These are phyloP conservation scores for Torymus auratus DNA, from an alignment of 2,888 invertebrate species.

Conservation along the genomic window DNA sequence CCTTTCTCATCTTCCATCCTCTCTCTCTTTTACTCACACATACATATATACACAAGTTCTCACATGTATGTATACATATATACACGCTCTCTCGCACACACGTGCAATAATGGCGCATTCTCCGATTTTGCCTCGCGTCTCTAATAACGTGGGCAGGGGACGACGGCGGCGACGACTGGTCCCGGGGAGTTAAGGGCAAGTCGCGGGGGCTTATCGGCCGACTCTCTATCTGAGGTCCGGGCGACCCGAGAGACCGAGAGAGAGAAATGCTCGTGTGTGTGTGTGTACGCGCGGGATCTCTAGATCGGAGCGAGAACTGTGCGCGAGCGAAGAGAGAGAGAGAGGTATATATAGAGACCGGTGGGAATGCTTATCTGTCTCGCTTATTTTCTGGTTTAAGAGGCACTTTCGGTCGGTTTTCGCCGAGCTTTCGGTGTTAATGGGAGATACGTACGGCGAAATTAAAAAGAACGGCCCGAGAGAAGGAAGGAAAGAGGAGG, in stretches of 20 bases:
- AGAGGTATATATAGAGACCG: constrained; percentile 42
- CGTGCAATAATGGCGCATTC: constrained; percentile 68
- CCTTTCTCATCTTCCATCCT: constrained; percentile 20
- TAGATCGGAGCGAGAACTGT: constrained; percentile 58
- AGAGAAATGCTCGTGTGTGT: background rate
- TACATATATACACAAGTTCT: background rate
- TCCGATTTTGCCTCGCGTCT: constrained; percentile 67
- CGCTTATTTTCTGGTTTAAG: constrained; percentile 32
- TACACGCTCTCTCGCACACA: background rate
- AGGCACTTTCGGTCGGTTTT: background rate
- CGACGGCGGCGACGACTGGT: background rate
- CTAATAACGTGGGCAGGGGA: constrained; percentile 66
- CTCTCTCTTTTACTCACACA: background rate
- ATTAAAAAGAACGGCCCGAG: constrained; percentile 6
- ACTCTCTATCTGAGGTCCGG: constrained; percentile 13
- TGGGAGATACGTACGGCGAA: constrained; percentile 23
- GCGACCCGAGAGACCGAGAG: constrained; percentile 1
- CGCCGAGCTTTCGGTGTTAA: constrained; percentile 21
- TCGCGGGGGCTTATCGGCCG: constrained; percentile 22
- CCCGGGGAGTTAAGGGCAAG: constrained; percentile 44
- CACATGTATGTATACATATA: constrained; percentile 39
- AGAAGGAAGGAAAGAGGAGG: too few relatives aligned
- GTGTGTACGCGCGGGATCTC: constrained; percentile 48
- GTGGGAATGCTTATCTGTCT: constrained; percentile 40
- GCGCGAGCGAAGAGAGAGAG: background rate